phyloP scores from a whole-genome alignment of 2,113 vertebrate genomes.

The Sylvilagus bachmani region DNA sequence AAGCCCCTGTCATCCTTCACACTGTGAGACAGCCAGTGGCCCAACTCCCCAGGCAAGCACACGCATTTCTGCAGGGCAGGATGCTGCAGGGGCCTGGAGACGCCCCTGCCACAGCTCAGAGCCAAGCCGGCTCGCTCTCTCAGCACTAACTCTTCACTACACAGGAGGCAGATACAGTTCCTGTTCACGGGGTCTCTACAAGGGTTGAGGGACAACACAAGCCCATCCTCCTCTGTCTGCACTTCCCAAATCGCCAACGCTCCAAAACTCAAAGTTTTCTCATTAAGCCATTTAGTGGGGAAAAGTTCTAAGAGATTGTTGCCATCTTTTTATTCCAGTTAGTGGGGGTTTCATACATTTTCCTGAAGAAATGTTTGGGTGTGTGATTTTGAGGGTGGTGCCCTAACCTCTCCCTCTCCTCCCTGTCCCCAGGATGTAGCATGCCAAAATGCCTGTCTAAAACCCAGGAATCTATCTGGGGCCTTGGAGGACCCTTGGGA shows the following conservation, averaged over 20 bases:
- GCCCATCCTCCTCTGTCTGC: not conserved
- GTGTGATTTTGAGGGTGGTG: not conserved
- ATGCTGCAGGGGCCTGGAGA: not conserved
- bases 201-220: not conserved
- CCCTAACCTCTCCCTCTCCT: not conserved
- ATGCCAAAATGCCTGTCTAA: not conserved
- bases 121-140: not conserved
- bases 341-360: conserved; percentile 4
- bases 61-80: not conserved
- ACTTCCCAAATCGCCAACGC: conserved; percentile 30
- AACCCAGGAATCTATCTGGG: not conserved
- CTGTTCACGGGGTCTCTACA: not conserved
- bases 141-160: not conserved
- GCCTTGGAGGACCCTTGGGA: not conserved
- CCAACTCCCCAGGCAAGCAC: not conserved
- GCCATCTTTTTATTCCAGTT: not conserved
- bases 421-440: too few relatives aligned
- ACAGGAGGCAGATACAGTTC: not conserved
- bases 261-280: conserved; percentile 34
- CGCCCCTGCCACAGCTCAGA: not conserved
- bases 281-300: not conserved
- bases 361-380: not conserved
- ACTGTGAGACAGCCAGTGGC: not conserved
- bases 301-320: not conserved
- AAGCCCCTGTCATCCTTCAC: not conserved